Evolutionary conservation across 2,888 invertebrate genomes (phyloP).

Genomic region (Pterostichus niger): DNA sequence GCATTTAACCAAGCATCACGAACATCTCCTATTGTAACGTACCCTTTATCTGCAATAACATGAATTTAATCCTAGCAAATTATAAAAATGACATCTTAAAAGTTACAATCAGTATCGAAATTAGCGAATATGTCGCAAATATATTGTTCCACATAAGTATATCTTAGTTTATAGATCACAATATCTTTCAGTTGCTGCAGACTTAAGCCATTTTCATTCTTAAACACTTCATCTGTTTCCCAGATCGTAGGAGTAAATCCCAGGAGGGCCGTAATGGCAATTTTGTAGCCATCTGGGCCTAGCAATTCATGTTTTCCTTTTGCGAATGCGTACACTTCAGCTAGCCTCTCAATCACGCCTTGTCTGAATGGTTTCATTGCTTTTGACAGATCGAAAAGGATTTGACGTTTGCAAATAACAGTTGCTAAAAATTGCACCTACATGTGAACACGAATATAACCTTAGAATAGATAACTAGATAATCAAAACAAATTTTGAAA

Average conservation of each 20-base stretch:
- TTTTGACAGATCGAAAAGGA: constrained; percentile 2
- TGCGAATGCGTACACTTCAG: constrained; percentile 38
- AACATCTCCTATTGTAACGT: constrained; percentile 62
- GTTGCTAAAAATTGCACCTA: no score
- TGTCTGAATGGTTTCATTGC: constrained; percentile 5
- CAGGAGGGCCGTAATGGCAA: constrained; percentile 65
- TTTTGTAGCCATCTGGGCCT: constrained; percentile 63
- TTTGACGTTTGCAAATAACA: not conserved
- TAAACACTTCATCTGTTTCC: constrained; percentile 65
- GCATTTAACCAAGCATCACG: constrained; percentile 46
- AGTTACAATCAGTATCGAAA: constrained; percentile 66
- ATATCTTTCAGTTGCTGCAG: constrained; percentile 45
- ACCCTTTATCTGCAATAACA: constrained; percentile 63
- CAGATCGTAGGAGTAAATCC: constrained; percentile 65
- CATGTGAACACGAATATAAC: no score
- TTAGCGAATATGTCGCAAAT: constrained; percentile 64
- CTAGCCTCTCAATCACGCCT: constrained; percentile 22
- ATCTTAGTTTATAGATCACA: constrained; percentile 59
- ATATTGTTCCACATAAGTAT: constrained; percentile 61
- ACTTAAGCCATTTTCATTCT: constrained; percentile 35
- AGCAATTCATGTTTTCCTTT: constrained; percentile 36
- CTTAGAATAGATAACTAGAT: no score
- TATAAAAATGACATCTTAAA: no score
- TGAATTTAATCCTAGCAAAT: constrained; percentile 9
- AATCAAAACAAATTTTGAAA: no score